Evolutionary conservation across 2,888 invertebrate genomes (phyloP), one percentile per base, ranked within the genome.

Genomic region (Hyppa rectilinea): DNA sequence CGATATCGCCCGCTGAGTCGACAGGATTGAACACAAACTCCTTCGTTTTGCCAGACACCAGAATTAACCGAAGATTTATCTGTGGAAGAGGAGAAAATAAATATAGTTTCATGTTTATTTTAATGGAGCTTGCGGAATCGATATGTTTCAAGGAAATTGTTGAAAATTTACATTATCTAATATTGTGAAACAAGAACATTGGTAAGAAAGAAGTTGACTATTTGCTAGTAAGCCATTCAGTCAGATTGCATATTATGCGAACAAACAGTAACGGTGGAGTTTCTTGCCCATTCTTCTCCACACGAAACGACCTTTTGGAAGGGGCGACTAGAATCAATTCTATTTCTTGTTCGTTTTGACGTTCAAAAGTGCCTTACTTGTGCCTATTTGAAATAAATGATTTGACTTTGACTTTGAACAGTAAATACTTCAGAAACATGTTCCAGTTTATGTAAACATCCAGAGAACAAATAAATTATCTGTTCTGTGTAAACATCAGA

Each of bases 41-140:
- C 97, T 99, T 99, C 95, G 99, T 99, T 96, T 99, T 99, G 89
- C 99, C 99, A 96, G 99, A 99, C 93, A 99, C 99, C 95, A 99
- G 97, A 94, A 99, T 99, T 96, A 99, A 97, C 93, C 99, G 98
- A 94, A 99, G 97, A 96, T 99, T 99, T 95, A 99, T 99, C 99
- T 99, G 97, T 47, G 14, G 4, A 77, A 59, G 43, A 55, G 29
- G 23, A 70, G 23, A 53, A 36, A 58, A 49, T 0, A 7, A 43
- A 50, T n/a, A 49, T n/a, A 68, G 31, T 38, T 50, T 17, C 6
- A 26, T 31, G 55, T 50, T 66, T 17, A 53, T 2, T 36, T 36
- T 1, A n/a, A 29, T n/a, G 0, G 14, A 40, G n/a, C n/a, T 67
- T 26, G 9, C 29, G 29, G 23, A 9, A 70, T 31, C 6, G 69